These are phyloP conservation scores for Polydrusus cervinus DNA, from an alignment of 2,888 invertebrate species.

Conservation along the genomic window DNA sequence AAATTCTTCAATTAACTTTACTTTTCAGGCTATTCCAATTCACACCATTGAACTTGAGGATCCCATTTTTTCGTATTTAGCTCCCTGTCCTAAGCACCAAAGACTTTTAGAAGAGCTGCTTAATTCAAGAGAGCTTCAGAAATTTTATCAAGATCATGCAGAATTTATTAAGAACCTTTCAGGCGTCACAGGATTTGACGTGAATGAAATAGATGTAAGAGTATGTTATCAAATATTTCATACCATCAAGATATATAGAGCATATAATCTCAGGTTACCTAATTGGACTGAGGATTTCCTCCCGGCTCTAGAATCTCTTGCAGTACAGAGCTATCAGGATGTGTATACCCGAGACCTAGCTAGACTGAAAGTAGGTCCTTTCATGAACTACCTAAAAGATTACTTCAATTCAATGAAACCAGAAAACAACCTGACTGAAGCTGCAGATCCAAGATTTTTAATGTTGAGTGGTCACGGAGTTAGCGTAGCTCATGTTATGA, in stretches of 20 bases:
- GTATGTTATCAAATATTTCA: no score
- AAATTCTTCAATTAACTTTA: no score
- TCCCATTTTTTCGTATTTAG: slow-evolving; percentile 26
- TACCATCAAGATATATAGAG: no score
- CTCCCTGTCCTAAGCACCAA: slow-evolving; percentile 44
- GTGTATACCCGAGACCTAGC: slow-evolving; percentile 76
- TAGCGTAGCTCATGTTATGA: slow-evolving; percentile 83
- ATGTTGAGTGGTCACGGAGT: slow-evolving; percentile 89
- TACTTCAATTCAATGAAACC: slow-evolving; percentile 75
- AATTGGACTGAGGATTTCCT: slow-evolving; percentile 65
- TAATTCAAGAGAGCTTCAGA: slow-evolving; percentile 55
- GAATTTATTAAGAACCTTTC: not conserved
- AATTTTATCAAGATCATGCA: slow-evolving; percentile 68
- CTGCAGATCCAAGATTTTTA: slow-evolving; percentile 74
- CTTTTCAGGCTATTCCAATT: slow-evolving; percentile 51
- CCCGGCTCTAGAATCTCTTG: slow-evolving; percentile 78
- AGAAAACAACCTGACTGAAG: slow-evolving; percentile 34
- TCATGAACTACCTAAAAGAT: slow-evolving; percentile 80
- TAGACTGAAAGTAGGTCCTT: slow-evolving; percentile 76
- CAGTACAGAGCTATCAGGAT: no score
- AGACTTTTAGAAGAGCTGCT: slow-evolving; percentile 43
- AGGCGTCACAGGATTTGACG: slow-evolving; percentile 70
- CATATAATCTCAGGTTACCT: slow-evolving; percentile 73
- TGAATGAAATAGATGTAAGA: no score
- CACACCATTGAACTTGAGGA: slow-evolving; percentile 40